These are phyloP conservation scores for Ophraella communa DNA, from an alignment of 2,888 invertebrate genomes.

Conservation along the genomic window DNA sequence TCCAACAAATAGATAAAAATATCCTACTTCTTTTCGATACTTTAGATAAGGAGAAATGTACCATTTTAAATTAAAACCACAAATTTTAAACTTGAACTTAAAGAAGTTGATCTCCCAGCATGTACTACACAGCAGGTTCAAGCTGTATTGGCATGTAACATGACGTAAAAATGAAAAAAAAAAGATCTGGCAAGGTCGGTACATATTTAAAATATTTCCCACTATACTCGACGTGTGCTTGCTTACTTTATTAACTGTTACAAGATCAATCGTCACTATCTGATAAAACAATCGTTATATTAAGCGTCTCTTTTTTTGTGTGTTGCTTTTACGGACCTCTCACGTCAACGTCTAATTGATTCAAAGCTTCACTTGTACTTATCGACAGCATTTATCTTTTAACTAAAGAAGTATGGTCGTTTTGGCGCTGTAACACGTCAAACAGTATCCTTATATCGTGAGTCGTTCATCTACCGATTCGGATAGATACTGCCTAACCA, in stretches of 20 bases:
- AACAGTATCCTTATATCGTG: constrained; percentile 32
- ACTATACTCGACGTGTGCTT: background rate
- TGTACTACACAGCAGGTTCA: no score
- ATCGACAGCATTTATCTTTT: constrained; percentile 34
- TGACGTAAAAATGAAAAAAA: background rate
- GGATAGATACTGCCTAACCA: constrained; percentile 36
- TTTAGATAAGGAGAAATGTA: no score
- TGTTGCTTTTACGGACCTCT: background rate
- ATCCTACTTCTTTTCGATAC: no score
- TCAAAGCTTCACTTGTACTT: constrained; percentile 27
- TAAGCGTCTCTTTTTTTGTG: background rate
- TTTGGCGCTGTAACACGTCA: constrained; percentile 31
- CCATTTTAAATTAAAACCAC: no score
- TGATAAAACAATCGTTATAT: constrained; percentile 2
- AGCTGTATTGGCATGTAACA: background rate
- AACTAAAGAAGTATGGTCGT: constrained; percentile 28
- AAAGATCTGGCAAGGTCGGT: background rate
- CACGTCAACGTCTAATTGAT: constrained; percentile 28
- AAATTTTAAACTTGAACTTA: no score
- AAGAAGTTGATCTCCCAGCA: no score
- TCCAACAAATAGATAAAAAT: no score
- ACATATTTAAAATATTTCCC: background rate
- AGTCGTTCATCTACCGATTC: constrained; percentile 33
- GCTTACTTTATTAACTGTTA: background rate
- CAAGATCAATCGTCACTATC: background rate